A percentile compares a stretch with the other conserved stretches of the same genome.
phyloP scores from a whole-genome alignment of 2,888 invertebrate genomes.

The Mellilla xanthometata region DNA sequence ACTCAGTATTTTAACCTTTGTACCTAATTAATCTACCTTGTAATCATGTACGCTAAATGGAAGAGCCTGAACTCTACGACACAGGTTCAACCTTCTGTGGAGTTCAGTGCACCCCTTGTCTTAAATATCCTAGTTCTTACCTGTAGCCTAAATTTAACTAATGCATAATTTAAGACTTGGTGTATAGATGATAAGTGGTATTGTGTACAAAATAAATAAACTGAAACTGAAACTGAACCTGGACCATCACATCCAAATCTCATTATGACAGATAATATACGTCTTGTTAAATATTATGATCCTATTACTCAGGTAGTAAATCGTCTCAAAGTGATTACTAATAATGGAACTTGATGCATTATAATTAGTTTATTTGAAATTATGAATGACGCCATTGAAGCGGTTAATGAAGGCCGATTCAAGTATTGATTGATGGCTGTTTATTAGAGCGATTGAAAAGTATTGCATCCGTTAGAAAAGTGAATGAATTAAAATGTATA shows the following conservation, averaged over 20 bases:
- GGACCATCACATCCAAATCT: slow-evolving; percentile 2
- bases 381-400: slow-evolving; percentile 20
- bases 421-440: slow-evolving; percentile 17
- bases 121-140: no score
- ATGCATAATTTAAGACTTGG: no score
- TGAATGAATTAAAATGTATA: background rate
- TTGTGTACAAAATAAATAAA: no score
- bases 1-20: no score
- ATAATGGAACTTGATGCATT: slow-evolving; percentile 16
- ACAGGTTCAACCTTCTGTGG: no score
- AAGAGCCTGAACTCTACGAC: no score
- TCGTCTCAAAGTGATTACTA: slow-evolving; percentile 15
- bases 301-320: slow-evolving; percentile 6
- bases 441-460: slow-evolving; percentile 19
- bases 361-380: slow-evolving; percentile 15
- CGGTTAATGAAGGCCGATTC: slow-evolving; percentile 18
- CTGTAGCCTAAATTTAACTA: no score
- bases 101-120: no score
- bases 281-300: slow-evolving; percentile 6
- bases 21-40: no score
- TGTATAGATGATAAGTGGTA: no score
- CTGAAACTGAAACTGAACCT: no score
- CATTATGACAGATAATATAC: slow-evolving; percentile 4
- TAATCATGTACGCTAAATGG: no score
- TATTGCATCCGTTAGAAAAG: slow-evolving; percentile 14